phyloP scores from a whole-genome alignment of 2,113 vertebrate species.

The Balaeniceps rex region DNA sequence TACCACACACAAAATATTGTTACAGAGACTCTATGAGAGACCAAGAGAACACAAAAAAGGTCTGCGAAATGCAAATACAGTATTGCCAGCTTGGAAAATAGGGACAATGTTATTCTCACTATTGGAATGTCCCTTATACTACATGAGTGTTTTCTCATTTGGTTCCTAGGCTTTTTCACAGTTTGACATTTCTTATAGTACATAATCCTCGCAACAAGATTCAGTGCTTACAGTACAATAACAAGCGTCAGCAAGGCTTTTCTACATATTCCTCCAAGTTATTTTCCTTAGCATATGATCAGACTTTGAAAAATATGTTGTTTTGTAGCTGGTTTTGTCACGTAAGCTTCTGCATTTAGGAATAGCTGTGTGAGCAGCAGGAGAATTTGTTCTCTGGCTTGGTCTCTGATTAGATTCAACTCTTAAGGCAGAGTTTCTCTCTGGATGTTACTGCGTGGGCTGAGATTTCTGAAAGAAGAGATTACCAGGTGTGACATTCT shows the following conservation, averaged over 20 bases:
- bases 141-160: not conserved
- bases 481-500: not conserved
- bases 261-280: not conserved
- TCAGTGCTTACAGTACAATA: not conserved
- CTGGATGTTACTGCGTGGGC: not conserved
- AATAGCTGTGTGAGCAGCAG: constrained; percentile 16
- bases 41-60: not conserved
- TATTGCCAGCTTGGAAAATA: not conserved
- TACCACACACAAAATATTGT: not conserved
- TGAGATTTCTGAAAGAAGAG: not conserved
- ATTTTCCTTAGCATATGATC: not conserved
- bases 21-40: not conserved
- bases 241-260: not conserved
- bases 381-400: constrained; percentile 14
- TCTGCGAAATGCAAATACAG: not conserved
- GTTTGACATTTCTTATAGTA: not conserved
- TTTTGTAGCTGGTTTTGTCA: not conserved
- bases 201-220: not conserved
- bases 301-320: not conserved
- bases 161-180: not conserved
- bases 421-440: not conserved
- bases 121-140: not conserved
- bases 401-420: constrained; percentile 4
- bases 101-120: not conserved
- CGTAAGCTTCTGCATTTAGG: not conserved